Percentiles rank a stretch among this genome's conserved stretches.
phyloP scores from a whole-genome alignment of 2,888 invertebrate species.

The Cantharis lateralis region DNA sequence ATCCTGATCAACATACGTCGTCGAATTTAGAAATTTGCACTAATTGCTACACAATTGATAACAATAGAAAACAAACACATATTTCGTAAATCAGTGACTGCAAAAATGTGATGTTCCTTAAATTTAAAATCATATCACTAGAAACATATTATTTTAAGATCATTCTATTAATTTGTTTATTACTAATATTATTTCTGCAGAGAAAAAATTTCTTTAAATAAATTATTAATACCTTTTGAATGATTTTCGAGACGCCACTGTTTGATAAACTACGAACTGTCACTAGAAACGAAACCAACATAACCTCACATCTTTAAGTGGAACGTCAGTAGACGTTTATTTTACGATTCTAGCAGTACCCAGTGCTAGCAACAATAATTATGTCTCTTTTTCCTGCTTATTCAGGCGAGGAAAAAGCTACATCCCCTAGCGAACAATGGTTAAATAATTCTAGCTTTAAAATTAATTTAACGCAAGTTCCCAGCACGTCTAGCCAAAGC shows the following conservation, averaged over 20 bases:
- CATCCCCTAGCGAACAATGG: constrained; percentile 40
- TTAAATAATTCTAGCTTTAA: constrained; percentile 56
- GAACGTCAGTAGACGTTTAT: not conserved
- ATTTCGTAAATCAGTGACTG: not conserved
- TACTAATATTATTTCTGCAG: too few species aligned
- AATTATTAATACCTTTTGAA: too few species aligned
- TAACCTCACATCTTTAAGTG: not conserved
- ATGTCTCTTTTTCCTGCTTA: constrained; percentile 60
- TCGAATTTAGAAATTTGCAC: not conserved
- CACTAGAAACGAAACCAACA: not conserved
- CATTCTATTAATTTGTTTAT: too few species aligned
- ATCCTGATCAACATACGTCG: not conserved
- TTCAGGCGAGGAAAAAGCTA: constrained; percentile 38
- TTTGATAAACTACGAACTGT: not conserved
- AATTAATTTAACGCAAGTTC: constrained; percentile 36
- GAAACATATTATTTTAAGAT: too few species aligned
- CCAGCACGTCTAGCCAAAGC: not conserved
- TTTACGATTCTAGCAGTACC: not conserved
- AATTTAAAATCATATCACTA: too few species aligned
- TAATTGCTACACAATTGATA: not conserved
- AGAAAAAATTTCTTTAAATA: too few species aligned
- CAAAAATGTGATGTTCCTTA: not conserved
- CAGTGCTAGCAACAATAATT: not conserved
- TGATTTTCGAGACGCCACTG: not conserved
- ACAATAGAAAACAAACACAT: not conserved